Conservation (phyloP, 2,113 vertebrate genomes). For the Myodes glareolus region DNA sequence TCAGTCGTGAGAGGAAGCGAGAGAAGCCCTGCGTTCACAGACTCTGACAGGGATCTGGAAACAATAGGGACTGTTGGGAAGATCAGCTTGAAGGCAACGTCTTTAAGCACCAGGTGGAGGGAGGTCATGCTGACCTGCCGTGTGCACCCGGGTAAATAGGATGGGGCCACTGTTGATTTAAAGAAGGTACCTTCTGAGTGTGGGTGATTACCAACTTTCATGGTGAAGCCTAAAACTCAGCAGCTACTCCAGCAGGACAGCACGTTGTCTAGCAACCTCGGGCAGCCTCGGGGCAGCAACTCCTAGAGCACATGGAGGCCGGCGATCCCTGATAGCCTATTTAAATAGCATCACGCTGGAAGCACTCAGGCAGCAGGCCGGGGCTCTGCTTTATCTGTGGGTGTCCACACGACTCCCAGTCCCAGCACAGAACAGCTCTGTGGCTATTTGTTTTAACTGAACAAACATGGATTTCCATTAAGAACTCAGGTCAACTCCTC, state of each 20-base stretch:
- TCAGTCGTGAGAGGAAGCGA: neutral
- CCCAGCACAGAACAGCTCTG: constrained; percentile 67
- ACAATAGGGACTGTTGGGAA: neutral
- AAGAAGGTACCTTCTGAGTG: constrained; percentile 71
- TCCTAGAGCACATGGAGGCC: constrained; percentile 67
- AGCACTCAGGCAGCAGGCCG: constrained; percentile 75
- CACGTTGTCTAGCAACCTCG: constrained; percentile 85
- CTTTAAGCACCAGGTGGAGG: neutral
- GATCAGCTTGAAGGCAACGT: neutral
- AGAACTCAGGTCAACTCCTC: constrained; percentile 75
- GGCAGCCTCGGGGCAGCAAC: constrained; percentile 70
- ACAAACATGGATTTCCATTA: constrained; percentile 88
- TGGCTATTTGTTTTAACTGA: constrained; percentile 86
- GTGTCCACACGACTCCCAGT: constrained; percentile 72
- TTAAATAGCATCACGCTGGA: constrained; percentile 81
- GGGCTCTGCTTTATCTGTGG: constrained; percentile 81
- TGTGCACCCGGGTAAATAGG: constrained; percentile 1
- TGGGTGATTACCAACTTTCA: constrained; percentile 66
- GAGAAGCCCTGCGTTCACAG: neutral
- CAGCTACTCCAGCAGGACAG: neutral
- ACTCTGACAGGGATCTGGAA: neutral
- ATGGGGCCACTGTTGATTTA: constrained; percentile 72
- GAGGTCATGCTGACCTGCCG: neutral
- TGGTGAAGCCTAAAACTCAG: constrained; percentile 52
- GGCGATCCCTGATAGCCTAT: constrained; percentile 77